A percentile compares a stretch with the other conserved stretches of the same genome.
phyloP scores from a whole-genome alignment of 2,113 vertebrate species.

The Chionodraco myersi region DNA sequence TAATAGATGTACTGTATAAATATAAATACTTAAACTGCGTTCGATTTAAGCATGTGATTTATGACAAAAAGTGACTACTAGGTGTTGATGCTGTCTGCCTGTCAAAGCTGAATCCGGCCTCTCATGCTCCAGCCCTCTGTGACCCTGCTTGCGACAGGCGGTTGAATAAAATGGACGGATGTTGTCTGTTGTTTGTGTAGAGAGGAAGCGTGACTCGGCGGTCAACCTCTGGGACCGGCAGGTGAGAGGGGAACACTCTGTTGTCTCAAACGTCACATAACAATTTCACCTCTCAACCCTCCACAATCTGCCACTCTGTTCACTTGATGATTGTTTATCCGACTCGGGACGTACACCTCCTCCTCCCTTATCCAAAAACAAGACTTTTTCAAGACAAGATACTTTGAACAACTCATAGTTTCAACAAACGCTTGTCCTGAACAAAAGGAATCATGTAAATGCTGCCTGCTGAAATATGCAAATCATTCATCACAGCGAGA shows the following conservation, averaged over 20 bases:
- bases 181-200: conserved; percentile 38
- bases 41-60: background rate
- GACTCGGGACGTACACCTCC: conserved; percentile 17
- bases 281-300: conserved; percentile 40
- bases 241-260: conserved; percentile 38
- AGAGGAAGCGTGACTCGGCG: conserved; percentile 36
- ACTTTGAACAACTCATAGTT: conserved; percentile 32
- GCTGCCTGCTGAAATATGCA: conserved; percentile 13
- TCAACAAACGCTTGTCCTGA: conserved; percentile 16
- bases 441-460: conserved; percentile 33
- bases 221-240: conserved; percentile 15
- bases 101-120: conserved; percentile 11
- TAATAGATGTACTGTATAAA: background rate
- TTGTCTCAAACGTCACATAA: conserved; percentile 41
- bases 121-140: conserved; percentile 15
- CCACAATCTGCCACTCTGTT: conserved; percentile 30
- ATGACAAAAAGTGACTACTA: background rate
- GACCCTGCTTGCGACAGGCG: conserved; percentile 19
- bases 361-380: conserved; percentile 32
- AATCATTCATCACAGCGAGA: conserved; percentile 27
- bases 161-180: conserved; percentile 31
- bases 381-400: conserved; percentile 14
- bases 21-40: background rate
- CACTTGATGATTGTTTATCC: conserved; percentile 47
- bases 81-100: background rate